Evolutionary conservation across 2,888 invertebrate genomes (phyloP), one percentile per base, ranked within the genome.

Genomic region (Ornithoptera alexandrae): DNA sequence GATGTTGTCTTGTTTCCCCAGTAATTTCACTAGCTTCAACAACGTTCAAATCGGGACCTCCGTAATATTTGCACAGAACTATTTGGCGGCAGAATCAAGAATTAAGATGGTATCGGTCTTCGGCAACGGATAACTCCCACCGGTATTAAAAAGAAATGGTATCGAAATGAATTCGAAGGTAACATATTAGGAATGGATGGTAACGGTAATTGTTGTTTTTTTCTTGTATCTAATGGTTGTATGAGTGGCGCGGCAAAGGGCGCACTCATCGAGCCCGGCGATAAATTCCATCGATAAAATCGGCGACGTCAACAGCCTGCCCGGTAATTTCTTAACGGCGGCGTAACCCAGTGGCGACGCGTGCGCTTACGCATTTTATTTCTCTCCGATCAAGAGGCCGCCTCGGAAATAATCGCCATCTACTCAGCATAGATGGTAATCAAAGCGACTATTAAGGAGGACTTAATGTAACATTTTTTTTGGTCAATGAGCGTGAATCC

Each of bases 221-320:
- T 56, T 56, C 10, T 56, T 20, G 56, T 56, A 76, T 79, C 77
- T 79, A 81, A 83, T 73, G 76, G 74, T 75, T 73, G 77, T 69
- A 78, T 74, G 57, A 30, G 62, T 58, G 73, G 79, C 73, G 69
- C 69, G 79, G 83, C 76, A 82, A 72, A 81, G 83, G 85, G 85
- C 86, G 82, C 82, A 84, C 82, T 82, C 80, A 78, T 74, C 78
- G 84, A 88, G 88, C 88, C 87, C 86, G 87, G 87, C 91, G 87
- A 90, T 92, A 92, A 92, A 92, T 92, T 92, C 90, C 89, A 88
- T 90, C 91, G 92, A 92, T 92, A 92, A 92, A 90, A 92, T 92
- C 92, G 87, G 87, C 88, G 88, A 86, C 86, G 86, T 85, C 85
- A 83, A 82, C 84, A 83, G 85, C 85, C 85, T 85, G 87, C 83